Percentiles rank a stretch among this genome's conserved stretches.
phyloP scores from a whole-genome alignment of 2,797 vertebrate genomes.

The Bovichtus variegatus region DNA sequence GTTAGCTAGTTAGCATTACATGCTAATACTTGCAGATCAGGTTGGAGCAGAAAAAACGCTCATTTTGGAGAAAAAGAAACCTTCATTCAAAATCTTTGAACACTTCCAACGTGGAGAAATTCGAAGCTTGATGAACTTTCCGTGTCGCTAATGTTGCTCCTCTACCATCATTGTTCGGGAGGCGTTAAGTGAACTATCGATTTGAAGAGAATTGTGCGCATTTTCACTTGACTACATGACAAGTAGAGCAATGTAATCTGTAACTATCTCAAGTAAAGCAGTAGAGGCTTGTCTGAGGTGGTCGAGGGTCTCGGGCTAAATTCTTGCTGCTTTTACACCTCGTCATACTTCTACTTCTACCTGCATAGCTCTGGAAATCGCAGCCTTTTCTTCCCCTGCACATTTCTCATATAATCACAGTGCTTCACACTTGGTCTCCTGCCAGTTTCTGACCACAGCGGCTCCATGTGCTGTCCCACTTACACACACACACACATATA shows the following conservation, averaged over 20 bases:
- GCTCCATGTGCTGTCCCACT: slow-evolving; percentile 51
- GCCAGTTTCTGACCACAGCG: slow-evolving; percentile 51
- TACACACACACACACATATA: slow-evolving; percentile 25
- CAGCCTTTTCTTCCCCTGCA: not conserved
- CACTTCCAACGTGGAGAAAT: not conserved
- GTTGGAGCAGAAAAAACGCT: not conserved
- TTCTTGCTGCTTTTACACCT: not conserved
- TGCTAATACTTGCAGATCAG: not conserved
- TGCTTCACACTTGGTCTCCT: slow-evolving; percentile 29
- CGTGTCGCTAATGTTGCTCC: not conserved
- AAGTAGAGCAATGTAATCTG: not conserved
- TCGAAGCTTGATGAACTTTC: not conserved
- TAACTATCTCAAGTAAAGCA: not conserved
- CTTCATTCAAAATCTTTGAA: not conserved
- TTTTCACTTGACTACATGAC: not conserved
- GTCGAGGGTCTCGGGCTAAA: not conserved
- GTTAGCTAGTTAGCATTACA: not conserved
- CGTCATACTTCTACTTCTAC: not conserved
- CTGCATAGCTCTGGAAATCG: slow-evolving; percentile 19
- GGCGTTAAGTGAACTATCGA: not conserved
- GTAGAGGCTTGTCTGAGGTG: not conserved
- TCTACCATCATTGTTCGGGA: not conserved
- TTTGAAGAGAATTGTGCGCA: not conserved
- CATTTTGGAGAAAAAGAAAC: not conserved
- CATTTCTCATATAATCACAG: slow-evolving; percentile 52